Conservation (phyloP, 2,888 invertebrate species). For the Plebejus melissa region DNA sequence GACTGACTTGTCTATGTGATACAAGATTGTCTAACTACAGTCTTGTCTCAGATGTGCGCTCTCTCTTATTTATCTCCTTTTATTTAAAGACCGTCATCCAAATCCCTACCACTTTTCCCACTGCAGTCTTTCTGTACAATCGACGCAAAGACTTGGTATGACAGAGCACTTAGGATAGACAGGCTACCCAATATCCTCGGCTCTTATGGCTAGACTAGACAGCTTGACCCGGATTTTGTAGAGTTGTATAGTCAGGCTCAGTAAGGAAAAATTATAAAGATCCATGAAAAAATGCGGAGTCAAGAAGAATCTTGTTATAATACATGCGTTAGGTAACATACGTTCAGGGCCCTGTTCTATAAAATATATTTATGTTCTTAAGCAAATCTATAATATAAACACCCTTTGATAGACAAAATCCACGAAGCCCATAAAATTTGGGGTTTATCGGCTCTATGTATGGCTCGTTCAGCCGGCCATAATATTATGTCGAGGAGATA, state of each 20-base stretch:
- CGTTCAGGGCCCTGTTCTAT: not conserved
- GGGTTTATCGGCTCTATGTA: constrained; percentile 18
- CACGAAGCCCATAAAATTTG: constrained; percentile 17
- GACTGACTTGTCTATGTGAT: too few relatives aligned
- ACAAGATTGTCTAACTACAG: too few relatives aligned
- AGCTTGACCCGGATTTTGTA: not conserved
- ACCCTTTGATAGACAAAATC: constrained; percentile 20
- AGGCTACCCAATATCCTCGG: not conserved
- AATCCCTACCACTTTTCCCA: not conserved
- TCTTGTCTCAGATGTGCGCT: too few relatives aligned
- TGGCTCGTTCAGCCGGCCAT: not conserved
- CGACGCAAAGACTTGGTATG: not conserved
- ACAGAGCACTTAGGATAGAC: not conserved
- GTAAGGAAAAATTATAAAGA: not conserved
- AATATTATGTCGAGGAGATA: not conserved
- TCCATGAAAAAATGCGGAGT: not conserved
- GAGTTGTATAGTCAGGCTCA: not conserved
- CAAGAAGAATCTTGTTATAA: not conserved
- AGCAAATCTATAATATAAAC: not conserved
- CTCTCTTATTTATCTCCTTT: too few relatives aligned
- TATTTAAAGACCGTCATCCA: not conserved
- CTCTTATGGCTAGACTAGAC: not conserved
- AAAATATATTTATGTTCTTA: not conserved
- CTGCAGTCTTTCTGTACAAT: not conserved
- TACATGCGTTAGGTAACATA: not conserved